Evolutionary conservation across 2,113 vertebrate species (phyloP).

Genomic region (Coracopsis vasa): DNA sequence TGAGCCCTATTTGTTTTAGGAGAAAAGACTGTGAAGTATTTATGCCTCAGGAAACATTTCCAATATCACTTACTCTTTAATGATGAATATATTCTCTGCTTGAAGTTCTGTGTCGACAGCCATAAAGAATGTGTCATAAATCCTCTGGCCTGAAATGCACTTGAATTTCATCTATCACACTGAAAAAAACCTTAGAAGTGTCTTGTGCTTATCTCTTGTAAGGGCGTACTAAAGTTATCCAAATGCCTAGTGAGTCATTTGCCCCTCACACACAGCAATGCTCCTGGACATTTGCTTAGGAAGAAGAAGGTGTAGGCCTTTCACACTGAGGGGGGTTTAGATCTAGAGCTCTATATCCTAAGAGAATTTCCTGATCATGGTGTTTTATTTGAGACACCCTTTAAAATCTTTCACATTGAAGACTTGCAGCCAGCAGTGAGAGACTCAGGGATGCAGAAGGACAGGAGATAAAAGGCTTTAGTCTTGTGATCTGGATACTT

Average conservation of each 20-base stretch:
- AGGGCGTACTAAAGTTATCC: background rate
- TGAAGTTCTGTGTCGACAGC: background rate
- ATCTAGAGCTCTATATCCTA: background rate
- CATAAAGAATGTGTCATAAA: background rate
- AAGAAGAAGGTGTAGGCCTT: background rate
- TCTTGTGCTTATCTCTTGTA: background rate
- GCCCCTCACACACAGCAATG: background rate
- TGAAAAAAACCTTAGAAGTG: background rate
- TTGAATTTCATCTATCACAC: background rate
- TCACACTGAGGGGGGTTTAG: background rate
- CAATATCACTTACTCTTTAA: background rate
- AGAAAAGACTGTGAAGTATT: background rate
- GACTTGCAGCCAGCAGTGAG: background rate
- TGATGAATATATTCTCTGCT: background rate
- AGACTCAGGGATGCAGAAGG: background rate
- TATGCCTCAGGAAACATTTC: background rate
- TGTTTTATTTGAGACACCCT: background rate
- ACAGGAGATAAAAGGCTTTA: background rate
- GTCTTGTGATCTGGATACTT: background rate
- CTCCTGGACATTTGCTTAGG: background rate
- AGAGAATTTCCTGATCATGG: background rate
- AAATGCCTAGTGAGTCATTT: background rate
- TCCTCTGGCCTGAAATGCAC: background rate
- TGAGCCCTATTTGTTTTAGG: background rate
- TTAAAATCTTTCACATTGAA: background rate